A percentile compares a stretch with the other conserved stretches of the same genome.
phyloP scores from a whole-genome alignment of 1,140 invertebrate species.

The Drosophila ironensis region DNA sequence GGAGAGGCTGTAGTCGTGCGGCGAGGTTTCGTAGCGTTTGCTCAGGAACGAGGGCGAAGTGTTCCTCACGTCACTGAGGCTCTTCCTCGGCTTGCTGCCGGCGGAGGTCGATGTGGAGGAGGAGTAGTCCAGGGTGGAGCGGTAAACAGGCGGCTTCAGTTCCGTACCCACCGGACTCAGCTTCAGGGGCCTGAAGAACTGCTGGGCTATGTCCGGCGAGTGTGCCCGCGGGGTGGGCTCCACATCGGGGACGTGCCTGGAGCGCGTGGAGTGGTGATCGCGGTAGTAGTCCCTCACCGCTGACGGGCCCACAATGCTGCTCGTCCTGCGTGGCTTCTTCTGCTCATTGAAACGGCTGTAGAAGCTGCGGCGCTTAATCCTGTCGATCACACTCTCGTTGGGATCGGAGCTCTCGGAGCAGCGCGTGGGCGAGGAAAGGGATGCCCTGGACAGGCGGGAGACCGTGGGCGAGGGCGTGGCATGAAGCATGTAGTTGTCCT shows the following conservation, averaged over 20 bases:
- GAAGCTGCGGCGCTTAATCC: conserved; percentile 93
- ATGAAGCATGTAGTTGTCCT: conserved; percentile 81
- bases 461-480: conserved; percentile 79
- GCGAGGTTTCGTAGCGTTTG: conserved; percentile 54
- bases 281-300: conserved; percentile 80
- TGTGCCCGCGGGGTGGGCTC: conserved; percentile 49
- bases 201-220: conserved; percentile 74
- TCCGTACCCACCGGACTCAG: conserved; percentile 75
- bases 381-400: conserved; percentile 89
- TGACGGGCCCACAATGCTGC: conserved; percentile 84
- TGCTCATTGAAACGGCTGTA: conserved; percentile 93
- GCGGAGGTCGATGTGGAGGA: conserved; percentile 28
- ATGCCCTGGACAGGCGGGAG: conserved; percentile 83
- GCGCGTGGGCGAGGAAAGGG: conserved; percentile 69
- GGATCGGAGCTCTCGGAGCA: conserved; percentile 81
- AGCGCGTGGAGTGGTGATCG: conserved; percentile 66
- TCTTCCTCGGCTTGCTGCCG: conserved; percentile 70
- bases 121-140: conserved; percentile 63
- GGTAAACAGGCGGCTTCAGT: conserved; percentile 75
- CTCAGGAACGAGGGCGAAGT: conserved; percentile 72
- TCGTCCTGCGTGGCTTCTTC: conserved; percentile 86
- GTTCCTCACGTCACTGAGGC: conserved; percentile 75
- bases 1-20: conserved; percentile 50
- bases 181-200: conserved; percentile 75
- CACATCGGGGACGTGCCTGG: conserved; percentile 22